Evolutionary conservation across 1,140 invertebrate genomes (phyloP).

Genomic region (Hylaeus volcanicus): DNA sequence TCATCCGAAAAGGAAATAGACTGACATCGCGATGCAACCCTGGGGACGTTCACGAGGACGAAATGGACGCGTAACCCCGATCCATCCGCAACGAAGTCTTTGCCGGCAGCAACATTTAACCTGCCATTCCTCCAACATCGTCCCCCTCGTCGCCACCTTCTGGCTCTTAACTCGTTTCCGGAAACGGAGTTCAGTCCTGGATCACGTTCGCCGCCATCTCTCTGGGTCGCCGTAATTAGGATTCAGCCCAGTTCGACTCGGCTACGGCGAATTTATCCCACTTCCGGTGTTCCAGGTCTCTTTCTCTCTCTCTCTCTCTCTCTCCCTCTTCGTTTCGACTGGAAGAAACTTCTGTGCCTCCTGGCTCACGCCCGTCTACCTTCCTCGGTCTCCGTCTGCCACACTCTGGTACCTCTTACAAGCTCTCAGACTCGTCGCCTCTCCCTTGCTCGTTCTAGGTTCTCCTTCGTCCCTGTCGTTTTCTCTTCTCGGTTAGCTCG

Average conservation of each 20-base stretch:
- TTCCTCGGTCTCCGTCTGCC: neutral
- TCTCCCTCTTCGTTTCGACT: constrained; percentile 18
- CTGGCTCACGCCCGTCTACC: constrained; percentile 10
- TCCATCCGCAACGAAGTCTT: constrained; percentile 39
- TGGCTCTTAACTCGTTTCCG: constrained; percentile 52
- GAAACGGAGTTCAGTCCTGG: constrained; percentile 49
- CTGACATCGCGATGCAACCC: constrained; percentile 48
- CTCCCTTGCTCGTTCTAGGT: neutral
- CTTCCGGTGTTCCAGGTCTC: constrained; percentile 29
- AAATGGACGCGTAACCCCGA: constrained; percentile 48
- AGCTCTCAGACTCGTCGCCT: neutral
- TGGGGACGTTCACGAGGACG: constrained; percentile 32
- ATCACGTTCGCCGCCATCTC: constrained; percentile 56
- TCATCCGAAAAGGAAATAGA: constrained; percentile 24
- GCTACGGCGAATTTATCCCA: constrained; percentile 57
- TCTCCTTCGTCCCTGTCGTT: too few species aligned
- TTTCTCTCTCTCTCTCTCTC: neutral
- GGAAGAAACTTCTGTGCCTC: constrained; percentile 40
- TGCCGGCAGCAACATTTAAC: constrained; percentile 56
- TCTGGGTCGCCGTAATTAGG: constrained; percentile 61
- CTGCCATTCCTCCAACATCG: constrained; percentile 1
- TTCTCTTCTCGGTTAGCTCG: neutral
- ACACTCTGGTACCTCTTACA: constrained; percentile 1
- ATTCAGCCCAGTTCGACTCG: constrained; percentile 58
- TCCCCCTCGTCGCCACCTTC: neutral